phyloP scores from a whole-genome alignment of 2,797 vertebrate genomes.

The Loris lydekkerianus region DNA sequence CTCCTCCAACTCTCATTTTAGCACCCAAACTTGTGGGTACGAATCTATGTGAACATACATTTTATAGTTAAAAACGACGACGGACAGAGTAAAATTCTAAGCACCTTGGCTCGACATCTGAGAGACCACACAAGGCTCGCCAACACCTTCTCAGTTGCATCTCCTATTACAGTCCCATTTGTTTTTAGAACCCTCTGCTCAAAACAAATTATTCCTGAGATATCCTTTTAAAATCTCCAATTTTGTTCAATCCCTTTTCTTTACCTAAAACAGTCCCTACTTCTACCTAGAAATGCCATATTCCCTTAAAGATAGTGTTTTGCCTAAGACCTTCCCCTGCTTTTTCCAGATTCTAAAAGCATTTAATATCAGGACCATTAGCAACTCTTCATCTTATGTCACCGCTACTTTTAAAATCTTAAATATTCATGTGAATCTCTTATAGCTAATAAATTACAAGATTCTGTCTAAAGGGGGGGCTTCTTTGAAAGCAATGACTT shows the following conservation, averaged over 20 bases:
- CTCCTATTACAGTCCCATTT: background rate
- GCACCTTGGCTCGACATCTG: background rate
- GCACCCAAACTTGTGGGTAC: background rate
- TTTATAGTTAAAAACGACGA: background rate
- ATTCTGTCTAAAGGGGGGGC: background rate
- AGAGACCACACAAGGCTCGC: background rate
- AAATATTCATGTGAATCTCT: slow-evolving; percentile 32
- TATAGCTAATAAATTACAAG: slow-evolving; percentile 27
- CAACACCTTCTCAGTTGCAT: background rate
- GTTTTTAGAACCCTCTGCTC: background rate
- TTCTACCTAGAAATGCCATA: background rate
- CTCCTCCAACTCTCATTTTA: background rate
- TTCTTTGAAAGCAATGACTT: slow-evolving; percentile 41
- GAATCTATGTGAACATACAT: background rate
- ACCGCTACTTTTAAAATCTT: slow-evolving; percentile 46
- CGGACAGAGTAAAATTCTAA: slow-evolving; percentile 2
- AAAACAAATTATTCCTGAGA: background rate
- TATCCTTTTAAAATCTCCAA: background rate
- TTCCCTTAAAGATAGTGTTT: background rate
- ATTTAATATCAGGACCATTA: slow-evolving; percentile 26
- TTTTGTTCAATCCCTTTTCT: background rate
- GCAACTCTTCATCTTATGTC: background rate
- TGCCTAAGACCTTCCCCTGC: background rate
- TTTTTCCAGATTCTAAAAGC: slow-evolving; percentile 51
- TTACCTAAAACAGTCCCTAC: background rate